Conservation (phyloP, 2,888 invertebrate genomes). For the Pandemis corylana region DNA sequence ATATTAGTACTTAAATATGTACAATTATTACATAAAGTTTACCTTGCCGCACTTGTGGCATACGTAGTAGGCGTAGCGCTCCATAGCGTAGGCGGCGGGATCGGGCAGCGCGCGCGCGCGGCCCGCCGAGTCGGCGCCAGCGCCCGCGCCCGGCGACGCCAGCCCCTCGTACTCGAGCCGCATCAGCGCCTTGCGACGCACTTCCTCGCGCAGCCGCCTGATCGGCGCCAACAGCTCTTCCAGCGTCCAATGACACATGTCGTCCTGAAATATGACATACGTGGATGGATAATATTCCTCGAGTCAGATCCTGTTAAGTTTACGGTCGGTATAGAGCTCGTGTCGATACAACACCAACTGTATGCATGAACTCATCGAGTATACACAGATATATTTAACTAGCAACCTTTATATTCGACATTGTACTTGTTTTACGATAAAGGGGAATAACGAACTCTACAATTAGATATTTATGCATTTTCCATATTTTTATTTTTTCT, state of each 20-base stretch:
- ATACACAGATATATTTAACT: too few species aligned
- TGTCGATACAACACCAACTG: too few species aligned
- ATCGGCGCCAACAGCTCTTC: conserved; percentile 92
- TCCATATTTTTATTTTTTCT: too few species aligned
- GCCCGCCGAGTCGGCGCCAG: conserved; percentile 85
- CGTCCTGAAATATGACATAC: conserved; percentile 79
- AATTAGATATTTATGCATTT: too few species aligned
- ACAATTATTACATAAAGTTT: conserved; percentile 30
- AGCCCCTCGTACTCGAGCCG: conserved; percentile 98
- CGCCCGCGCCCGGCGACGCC: conserved; percentile 88
- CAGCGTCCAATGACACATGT: conserved; percentile 93
- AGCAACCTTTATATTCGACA: too few species aligned
- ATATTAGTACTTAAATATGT: too few species aligned
- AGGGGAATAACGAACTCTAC: too few species aligned
- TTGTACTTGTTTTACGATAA: too few species aligned
- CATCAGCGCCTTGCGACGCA: conserved; percentile 97
- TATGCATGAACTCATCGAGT: too few species aligned
- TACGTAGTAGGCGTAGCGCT: conserved; percentile 98
- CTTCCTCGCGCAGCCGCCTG: conserved; percentile 93
- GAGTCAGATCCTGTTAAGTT: too few species aligned
- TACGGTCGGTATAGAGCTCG: too few species aligned
- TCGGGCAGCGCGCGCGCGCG: conserved; percentile 91
- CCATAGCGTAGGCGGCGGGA: conserved; percentile 96
- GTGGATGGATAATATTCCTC: not conserved
- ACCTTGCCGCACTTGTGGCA: conserved; percentile 97